Evolutionary conservation across 1,140 invertebrate genomes (phyloP).

Genomic region (Sycophila sp.): DNA sequence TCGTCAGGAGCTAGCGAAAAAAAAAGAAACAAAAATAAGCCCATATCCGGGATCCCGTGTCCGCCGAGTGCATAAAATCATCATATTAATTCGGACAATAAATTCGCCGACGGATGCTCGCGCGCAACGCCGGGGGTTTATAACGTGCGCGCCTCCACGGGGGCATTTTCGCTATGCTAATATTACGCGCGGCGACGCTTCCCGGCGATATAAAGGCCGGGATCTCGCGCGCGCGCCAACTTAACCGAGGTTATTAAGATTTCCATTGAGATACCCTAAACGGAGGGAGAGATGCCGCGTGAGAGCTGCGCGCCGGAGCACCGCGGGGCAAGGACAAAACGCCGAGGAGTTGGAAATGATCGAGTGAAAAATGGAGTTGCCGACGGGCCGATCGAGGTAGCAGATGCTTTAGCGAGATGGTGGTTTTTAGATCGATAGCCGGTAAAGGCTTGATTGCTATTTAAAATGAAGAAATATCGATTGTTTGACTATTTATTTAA

Average conservation of each 20-base stretch:
- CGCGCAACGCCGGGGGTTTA: neutral
- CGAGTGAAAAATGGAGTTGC: too few relatives aligned
- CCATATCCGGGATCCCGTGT: too few relatives aligned
- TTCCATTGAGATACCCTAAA: slow-evolving; percentile 34
- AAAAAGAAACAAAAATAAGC: too few relatives aligned
- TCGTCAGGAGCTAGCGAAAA: too few relatives aligned
- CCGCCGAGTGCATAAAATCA: slow-evolving; percentile 36
- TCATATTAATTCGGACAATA: slow-evolving; percentile 31
- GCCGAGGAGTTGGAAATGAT: too few relatives aligned
- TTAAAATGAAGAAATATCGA: too few relatives aligned
- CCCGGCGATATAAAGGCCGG: neutral
- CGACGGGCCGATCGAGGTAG: too few relatives aligned
- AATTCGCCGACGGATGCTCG: slow-evolving; percentile 5
- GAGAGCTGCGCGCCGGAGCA: neutral
- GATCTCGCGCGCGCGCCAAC: neutral
- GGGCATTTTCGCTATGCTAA: slow-evolving; percentile 32
- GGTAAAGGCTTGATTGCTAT: too few relatives aligned
- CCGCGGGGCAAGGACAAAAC: neutral
- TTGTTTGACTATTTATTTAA: too few relatives aligned
- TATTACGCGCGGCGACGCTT: slow-evolving; percentile 19
- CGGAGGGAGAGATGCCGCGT: neutral
- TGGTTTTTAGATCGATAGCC: too few relatives aligned
- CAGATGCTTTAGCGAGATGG: too few relatives aligned
- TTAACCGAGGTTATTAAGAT: slow-evolving; percentile 35
- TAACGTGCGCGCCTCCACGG: neutral